These are phyloP conservation scores for Cichlasoma orientale DNA, from an alignment of 2,797 vertebrate species.

Conservation along the genomic window DNA sequence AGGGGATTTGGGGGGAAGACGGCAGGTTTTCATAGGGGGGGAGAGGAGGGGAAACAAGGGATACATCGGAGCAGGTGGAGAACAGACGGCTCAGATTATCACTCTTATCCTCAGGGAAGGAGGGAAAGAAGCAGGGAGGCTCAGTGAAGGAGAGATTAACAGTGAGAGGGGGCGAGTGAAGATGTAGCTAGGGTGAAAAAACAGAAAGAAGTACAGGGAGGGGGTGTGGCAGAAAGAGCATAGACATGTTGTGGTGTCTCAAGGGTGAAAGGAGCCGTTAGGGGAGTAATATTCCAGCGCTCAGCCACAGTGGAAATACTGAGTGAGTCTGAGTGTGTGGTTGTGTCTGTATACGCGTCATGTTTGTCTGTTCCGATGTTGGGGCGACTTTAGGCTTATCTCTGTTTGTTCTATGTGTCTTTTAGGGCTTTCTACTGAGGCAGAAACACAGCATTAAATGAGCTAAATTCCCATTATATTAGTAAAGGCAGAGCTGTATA, in stretches of 20 bases:
- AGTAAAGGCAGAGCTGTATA: background rate
- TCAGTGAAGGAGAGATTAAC: slow-evolving; percentile 54
- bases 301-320: slow-evolving; percentile 70
- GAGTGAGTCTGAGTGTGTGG: slow-evolving; percentile 56
- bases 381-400: slow-evolving; percentile 19
- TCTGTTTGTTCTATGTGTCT: slow-evolving; percentile 14
- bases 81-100: slow-evolving; percentile 81
- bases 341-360: slow-evolving; percentile 48
- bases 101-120: slow-evolving; percentile 69
- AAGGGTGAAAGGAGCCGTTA: slow-evolving; percentile 50
- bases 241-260: slow-evolving; percentile 73
- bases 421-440: background rate
- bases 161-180: slow-evolving; percentile 39
- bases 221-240: slow-evolving; percentile 60
- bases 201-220: slow-evolving; percentile 11
- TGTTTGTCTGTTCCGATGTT: slow-evolving; percentile 47
- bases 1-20: slow-evolving; percentile 22
- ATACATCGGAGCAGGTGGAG: slow-evolving; percentile 74
- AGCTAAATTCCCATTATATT: background rate
- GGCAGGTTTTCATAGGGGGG: slow-evolving; percentile 46
- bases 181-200: slow-evolving; percentile 46
- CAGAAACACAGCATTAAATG: background rate
- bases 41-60: slow-evolving; percentile 52
- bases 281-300: slow-evolving; percentile 65
- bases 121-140: slow-evolving; percentile 37